Evolutionary conservation across 2,888 invertebrate species (phyloP).

Genomic region (Platerodrilus igneus): DNA sequence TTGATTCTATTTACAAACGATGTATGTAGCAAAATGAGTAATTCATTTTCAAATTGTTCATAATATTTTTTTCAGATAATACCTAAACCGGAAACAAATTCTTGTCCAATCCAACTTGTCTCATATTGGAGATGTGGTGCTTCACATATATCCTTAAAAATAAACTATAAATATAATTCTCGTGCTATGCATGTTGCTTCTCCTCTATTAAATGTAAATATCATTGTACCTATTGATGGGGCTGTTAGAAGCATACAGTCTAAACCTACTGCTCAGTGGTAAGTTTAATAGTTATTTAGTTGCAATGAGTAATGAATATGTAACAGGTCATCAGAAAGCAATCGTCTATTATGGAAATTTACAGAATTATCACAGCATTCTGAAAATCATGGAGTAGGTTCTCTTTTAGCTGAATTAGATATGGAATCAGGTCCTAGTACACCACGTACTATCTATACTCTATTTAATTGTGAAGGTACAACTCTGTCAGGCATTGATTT

Average conservation of each 20-base stretch:
- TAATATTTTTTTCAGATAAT: conserved; percentile 54
- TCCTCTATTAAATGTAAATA: conserved; percentile 85
- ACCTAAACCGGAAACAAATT: conserved; percentile 73
- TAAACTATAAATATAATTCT: conserved; percentile 94
- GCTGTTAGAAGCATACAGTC: conserved; percentile 84
- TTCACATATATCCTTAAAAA: conserved; percentile 85
- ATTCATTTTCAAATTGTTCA: too few relatives aligned
- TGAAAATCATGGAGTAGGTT: conserved; percentile 85
- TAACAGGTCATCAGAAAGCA: conserved; percentile 57
- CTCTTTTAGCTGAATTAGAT: conserved; percentile 86
- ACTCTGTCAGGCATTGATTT: conserved; percentile 94
- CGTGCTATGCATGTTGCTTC: conserved; percentile 84
- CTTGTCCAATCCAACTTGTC: conserved; percentile 91
- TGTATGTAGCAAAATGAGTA: conserved; percentile 6
- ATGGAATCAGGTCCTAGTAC: conserved; percentile 75
- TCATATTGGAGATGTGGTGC: conserved; percentile 96
- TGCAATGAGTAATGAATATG: neutral
- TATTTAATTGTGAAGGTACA: conserved; percentile 94
- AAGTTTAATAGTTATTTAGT: conserved; percentile 30
- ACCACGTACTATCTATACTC: conserved; percentile 82
- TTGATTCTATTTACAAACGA: too few relatives aligned
- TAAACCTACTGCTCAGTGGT: conserved; percentile 85
- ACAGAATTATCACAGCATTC: conserved; percentile 90
- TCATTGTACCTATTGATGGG: conserved; percentile 87
- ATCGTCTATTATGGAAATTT: conserved; percentile 86